Conservation (phyloP, 2,888 invertebrate species). For the Ditula angustiorana region DNA sequence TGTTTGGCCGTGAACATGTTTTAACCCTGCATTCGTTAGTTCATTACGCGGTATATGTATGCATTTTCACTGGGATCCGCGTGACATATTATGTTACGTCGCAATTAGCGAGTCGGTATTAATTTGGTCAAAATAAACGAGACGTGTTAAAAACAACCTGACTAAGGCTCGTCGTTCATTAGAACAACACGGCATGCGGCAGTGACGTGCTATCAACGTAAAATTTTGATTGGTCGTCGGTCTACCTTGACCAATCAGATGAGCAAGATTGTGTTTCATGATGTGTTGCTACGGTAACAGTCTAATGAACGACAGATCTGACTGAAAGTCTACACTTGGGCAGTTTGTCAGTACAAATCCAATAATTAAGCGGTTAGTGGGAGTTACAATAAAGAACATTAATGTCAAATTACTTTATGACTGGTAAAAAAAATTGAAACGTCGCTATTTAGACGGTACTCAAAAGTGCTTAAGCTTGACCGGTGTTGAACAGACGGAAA, state of each 20-base stretch:
- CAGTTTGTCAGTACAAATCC: no score
- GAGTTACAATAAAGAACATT: no score
- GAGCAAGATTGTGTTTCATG: background rate
- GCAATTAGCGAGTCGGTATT: conserved; percentile 8
- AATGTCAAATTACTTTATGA: no score
- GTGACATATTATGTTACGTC: conserved; percentile 7
- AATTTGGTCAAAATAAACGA: conserved; percentile 3
- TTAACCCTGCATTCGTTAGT: conserved; percentile 62
- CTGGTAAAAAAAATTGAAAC: no score
- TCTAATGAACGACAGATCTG: background rate
- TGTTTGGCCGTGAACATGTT: conserved; percentile 79
- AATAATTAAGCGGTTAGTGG: no score
- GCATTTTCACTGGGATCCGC: conserved; percentile 12
- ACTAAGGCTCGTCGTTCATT: background rate
- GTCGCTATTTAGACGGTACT: no score
- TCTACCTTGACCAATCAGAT: background rate
- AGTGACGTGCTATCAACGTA: background rate
- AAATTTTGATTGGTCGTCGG: background rate
- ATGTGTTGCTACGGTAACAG: background rate
- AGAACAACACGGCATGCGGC: background rate
- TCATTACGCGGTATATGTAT: conserved; percentile 23
- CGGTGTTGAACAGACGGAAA: no score
- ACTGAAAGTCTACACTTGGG: no score
- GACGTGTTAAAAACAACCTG: conserved; percentile 3
- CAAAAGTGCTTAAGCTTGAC: no score